Evolutionary conservation across 2,888 invertebrate genomes (phyloP).

Genomic region (Trachelus iudaicus): DNA sequence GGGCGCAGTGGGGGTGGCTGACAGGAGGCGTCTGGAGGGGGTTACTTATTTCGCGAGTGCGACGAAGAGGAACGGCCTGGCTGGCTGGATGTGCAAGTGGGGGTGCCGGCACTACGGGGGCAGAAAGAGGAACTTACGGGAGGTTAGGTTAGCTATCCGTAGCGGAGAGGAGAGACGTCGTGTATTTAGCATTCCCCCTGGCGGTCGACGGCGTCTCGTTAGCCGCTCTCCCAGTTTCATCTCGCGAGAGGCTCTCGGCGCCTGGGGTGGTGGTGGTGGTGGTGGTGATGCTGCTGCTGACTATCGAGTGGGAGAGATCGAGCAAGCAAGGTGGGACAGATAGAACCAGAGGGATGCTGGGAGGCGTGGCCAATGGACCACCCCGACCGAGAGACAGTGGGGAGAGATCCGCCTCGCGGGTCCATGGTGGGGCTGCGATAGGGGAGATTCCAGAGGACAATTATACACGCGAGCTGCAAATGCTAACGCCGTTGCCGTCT

Average conservation of each 20-base stretch:
- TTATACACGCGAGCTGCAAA: slow-evolving; percentile 42
- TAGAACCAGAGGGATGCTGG: slow-evolving; percentile 42
- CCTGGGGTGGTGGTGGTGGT: neutral
- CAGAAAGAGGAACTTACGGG: slow-evolving; percentile 17
- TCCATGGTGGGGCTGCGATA: slow-evolving; percentile 51
- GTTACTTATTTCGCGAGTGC: slow-evolving; percentile 29
- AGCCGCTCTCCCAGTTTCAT: slow-evolving; percentile 44
- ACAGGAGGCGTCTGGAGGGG: slow-evolving; percentile 6
- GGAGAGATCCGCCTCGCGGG: slow-evolving; percentile 21
- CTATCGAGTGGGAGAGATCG: slow-evolving; percentile 13
- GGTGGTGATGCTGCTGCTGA: too few relatives aligned
- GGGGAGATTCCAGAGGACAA: slow-evolving; percentile 51
- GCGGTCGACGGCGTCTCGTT: slow-evolving; percentile 59
- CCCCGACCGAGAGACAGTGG: slow-evolving; percentile 24
- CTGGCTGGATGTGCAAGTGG: slow-evolving; percentile 25
- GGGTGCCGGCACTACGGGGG: slow-evolving; percentile 25
- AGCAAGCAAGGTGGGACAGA: slow-evolving; percentile 29
- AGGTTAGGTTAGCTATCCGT: slow-evolving; percentile 12
- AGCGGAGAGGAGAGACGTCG: slow-evolving; percentile 48
- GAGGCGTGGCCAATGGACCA: slow-evolving; percentile 53
- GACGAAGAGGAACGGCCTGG: slow-evolving; percentile 13
- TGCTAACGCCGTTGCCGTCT: slow-evolving; percentile 37
- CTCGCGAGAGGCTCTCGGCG: slow-evolving; percentile 22
- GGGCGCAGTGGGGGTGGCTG: slow-evolving; percentile 13
- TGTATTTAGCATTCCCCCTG: slow-evolving; percentile 57